phyloP scores from a whole-genome alignment of 53 echinoderm and acorn worm genomes.

The Temnopleurus reevesii region DNA sequence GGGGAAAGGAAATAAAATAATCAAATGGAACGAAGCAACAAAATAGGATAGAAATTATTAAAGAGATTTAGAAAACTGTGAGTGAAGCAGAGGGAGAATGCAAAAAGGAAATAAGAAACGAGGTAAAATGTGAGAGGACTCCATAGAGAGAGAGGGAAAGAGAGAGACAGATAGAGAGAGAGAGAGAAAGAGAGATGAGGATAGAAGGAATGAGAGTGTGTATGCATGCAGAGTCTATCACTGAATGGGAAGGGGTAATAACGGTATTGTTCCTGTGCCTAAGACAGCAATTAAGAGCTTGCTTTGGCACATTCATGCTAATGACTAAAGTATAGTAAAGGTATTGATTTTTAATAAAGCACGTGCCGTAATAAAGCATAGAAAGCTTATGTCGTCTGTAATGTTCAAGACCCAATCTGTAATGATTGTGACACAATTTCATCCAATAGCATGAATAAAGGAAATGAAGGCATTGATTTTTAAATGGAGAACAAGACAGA shows the following conservation, averaged over 20 bases:
- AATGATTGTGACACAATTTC: too few relatives aligned
- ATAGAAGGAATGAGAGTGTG: background rate
- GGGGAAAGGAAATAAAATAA: background rate
- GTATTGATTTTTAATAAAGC: background rate
- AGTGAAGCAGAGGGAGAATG: background rate
- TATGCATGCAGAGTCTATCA: too few relatives aligned
- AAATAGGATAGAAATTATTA: background rate
- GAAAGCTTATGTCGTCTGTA: too few relatives aligned
- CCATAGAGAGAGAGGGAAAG: too few relatives aligned
- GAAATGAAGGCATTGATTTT: too few relatives aligned
- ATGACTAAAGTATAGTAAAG: background rate
- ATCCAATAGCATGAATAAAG: too few relatives aligned
- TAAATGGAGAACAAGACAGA: too few relatives aligned
- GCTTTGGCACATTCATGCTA: background rate
- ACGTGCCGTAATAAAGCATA: too few relatives aligned
- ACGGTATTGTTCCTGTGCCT: background rate
- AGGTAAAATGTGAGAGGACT: background rate
- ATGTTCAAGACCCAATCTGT: too few relatives aligned
- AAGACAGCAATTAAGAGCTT: background rate
- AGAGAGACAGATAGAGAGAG: too few relatives aligned
- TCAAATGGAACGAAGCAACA: background rate
- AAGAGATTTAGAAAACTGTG: background rate
- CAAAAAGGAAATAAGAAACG: background rate
- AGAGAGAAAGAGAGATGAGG: background rate
- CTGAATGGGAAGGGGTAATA: background rate